Evolutionary conservation across 92 coral and sea anemone species (phyloP).

Genomic region (Virgularia gustaviana): DNA sequence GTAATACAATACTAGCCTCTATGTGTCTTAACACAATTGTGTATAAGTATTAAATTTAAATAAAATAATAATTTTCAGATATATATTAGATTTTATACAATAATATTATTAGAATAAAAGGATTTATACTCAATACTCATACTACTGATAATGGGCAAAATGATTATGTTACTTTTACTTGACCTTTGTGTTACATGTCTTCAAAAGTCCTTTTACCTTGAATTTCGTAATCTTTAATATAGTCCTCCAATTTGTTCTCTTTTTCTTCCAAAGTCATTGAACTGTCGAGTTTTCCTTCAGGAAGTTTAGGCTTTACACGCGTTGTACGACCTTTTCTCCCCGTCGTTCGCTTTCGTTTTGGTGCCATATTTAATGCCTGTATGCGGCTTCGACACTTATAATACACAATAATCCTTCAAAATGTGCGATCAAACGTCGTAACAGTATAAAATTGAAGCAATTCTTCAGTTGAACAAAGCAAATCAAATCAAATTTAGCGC

Average conservation of each 20-base stretch:
- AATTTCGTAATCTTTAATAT: constrained; percentile 74
- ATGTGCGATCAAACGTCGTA: constrained; percentile 3
- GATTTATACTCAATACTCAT: neutral
- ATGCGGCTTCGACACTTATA: neutral
- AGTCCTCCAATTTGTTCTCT: constrained; percentile 65
- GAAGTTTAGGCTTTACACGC: constrained; percentile 72
- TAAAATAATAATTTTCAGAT: too few species aligned
- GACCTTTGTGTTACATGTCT: neutral
- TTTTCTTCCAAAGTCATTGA: constrained; percentile 84
- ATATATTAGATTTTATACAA: neutral
- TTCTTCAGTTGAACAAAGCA: too few species aligned
- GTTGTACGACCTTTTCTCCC: constrained; percentile 42
- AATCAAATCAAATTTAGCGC: neutral
- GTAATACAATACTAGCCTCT: too few species aligned
- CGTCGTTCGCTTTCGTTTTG: constrained; percentile 64
- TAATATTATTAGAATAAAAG: neutral
- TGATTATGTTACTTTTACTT: neutral
- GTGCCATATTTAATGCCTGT: constrained; percentile 10
- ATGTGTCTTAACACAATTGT: too few species aligned
- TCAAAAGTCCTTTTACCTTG: constrained; percentile 70
- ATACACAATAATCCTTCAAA: too few species aligned
- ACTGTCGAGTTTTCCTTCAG: constrained; percentile 84
- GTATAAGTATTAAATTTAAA: too few species aligned
- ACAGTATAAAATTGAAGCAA: too few species aligned
- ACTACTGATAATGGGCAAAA: neutral